phyloP scores from a whole-genome alignment of 2,888 invertebrate genomes.

The Tetheella fluctuosa region DNA sequence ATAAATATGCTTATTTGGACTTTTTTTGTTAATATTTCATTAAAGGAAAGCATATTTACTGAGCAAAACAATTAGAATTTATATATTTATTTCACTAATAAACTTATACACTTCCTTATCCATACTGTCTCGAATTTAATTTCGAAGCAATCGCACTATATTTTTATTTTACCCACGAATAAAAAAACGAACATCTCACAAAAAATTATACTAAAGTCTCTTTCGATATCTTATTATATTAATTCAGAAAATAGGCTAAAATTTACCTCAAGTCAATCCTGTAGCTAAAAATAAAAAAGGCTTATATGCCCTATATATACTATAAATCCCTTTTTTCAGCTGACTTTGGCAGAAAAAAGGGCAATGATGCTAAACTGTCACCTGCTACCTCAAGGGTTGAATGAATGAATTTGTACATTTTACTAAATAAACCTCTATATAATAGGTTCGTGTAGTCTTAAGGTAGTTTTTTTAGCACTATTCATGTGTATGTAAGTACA shows the following conservation, averaged over 20 bases:
- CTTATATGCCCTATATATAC: neutral
- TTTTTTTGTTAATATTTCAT: neutral
- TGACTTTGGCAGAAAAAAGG: neutral
- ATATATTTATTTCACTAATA: neutral
- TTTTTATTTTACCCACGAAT: neutral
- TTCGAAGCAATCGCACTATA: constrained; percentile 2
- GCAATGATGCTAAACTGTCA: neutral
- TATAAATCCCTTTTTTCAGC: neutral
- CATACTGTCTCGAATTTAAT: neutral
- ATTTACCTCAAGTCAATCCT: neutral
- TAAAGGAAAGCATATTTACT: neutral
- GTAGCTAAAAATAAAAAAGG: neutral
- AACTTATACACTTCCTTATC: too few species aligned
- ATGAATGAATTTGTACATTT: neutral
- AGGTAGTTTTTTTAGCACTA: too few species aligned
- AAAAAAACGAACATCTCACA: neutral
- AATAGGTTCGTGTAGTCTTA: too few species aligned
- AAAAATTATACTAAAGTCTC: neutral
- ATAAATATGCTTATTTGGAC: neutral
- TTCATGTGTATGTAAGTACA: too few species aligned
- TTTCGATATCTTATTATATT: neutral
- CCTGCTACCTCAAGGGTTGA: neutral
- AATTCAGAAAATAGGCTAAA: neutral
- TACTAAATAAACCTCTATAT: neutral
- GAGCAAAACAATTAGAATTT: neutral